Conservation (phyloP, 2,888 invertebrate species). For the Eupithecia centaureata region DNA sequence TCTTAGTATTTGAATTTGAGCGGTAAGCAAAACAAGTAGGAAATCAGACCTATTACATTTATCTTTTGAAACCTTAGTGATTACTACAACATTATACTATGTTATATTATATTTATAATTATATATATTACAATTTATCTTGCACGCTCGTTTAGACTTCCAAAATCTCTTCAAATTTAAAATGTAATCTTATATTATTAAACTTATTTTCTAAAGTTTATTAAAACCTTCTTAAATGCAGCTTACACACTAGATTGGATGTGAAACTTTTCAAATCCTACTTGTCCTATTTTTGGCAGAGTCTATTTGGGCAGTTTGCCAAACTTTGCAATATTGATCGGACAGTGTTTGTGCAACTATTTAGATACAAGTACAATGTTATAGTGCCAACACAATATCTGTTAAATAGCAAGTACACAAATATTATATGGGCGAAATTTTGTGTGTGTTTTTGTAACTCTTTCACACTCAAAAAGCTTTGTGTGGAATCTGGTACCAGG, state of each 20-base stretch:
- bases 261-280: constrained; percentile 1
- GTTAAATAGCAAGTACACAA: no score
- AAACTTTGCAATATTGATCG: constrained; percentile 31
- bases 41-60: no score
- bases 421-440: no score
- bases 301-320: constrained; percentile 27
- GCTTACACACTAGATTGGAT: not conserved
- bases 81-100: no score
- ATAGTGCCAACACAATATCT: not conserved
- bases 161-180: not conserved
- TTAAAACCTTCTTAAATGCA: not conserved
- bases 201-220: not conserved
- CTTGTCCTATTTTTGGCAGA: constrained; percentile 19
- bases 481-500: no score
- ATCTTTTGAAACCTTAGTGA: no score
- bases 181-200: not conserved
- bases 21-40: no score
- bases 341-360: constrained; percentile 30
- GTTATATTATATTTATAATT: no score
- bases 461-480: no score
- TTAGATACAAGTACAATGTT: constrained; percentile 21
- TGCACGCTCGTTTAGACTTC: not conserved
- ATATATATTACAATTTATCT: no score
- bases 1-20: no score
- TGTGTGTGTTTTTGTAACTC: no score